Conservation (phyloP, 1,140 invertebrate genomes). For the Heliconius nattereri region DNA sequence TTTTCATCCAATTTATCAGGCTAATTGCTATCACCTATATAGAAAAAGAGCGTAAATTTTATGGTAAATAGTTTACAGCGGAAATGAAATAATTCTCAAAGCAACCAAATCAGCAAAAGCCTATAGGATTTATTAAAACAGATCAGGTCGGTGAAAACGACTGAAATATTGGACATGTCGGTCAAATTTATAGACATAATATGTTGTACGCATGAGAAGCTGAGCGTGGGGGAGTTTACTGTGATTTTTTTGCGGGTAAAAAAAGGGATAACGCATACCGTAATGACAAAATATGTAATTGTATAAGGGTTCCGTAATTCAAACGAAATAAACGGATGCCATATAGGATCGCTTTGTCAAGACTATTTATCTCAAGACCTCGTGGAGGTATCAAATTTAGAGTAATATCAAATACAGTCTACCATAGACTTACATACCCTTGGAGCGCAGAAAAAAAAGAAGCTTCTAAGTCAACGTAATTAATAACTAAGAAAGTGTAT, state of each 20-base stretch:
- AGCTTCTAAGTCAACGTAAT: too few relatives aligned
- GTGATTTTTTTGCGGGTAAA: slow-evolving; percentile 64
- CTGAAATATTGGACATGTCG: slow-evolving; percentile 77
- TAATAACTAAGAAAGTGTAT: too few relatives aligned
- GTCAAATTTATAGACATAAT: slow-evolving; percentile 79
- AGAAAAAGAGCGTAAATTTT: background rate
- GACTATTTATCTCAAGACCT: too few relatives aligned
- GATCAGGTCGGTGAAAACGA: slow-evolving; percentile 72
- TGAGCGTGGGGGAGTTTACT: slow-evolving; percentile 65
- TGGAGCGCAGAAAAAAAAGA: too few relatives aligned
- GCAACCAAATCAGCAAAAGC: slow-evolving; percentile 52
- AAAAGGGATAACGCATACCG: slow-evolving; percentile 41
- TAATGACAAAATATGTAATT: background rate
- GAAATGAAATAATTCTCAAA: slow-evolving; percentile 46
- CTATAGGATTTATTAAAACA: slow-evolving; percentile 73
- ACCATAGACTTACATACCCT: too few relatives aligned
- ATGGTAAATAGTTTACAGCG: slow-evolving; percentile 27
- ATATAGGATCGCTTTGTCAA: too few relatives aligned
- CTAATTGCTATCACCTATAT: background rate
- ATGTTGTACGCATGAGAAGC: slow-evolving; percentile 67
- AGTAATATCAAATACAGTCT: too few relatives aligned
- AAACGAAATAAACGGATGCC: too few relatives aligned
- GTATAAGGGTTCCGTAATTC: background rate
- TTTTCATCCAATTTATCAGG: background rate
- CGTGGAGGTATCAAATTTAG: too few relatives aligned